These are phyloP conservation scores for Rhyacichthys aspro DNA, from an alignment of 2,797 vertebrate species.

Conservation along the genomic window DNA sequence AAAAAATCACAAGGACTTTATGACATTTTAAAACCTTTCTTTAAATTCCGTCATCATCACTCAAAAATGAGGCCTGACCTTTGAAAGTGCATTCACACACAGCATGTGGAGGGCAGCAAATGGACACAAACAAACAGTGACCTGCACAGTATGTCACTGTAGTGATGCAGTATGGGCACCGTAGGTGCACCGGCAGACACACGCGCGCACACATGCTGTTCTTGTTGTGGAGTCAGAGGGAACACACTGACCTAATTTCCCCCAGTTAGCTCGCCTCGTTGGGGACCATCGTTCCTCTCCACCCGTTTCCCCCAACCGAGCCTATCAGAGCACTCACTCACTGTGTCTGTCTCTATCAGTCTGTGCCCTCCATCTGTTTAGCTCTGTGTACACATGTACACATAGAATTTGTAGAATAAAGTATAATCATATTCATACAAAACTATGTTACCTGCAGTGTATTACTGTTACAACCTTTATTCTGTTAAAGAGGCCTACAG, in stretches of 20 bases:
- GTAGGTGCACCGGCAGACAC: conserved; percentile 43
- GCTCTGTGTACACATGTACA: conserved; percentile 19
- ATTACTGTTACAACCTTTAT: background rate
- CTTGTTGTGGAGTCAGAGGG: conserved; percentile 72
- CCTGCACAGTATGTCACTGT: conserved; percentile 31
- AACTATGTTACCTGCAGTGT: conserved; percentile 11
- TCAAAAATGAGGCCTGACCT: conserved; percentile 6
- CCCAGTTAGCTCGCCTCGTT: conserved; percentile 75
- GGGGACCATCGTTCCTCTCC: conserved; percentile 76
- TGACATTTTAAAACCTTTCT: no score
- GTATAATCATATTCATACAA: conserved; percentile 17
- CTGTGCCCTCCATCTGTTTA: conserved; percentile 67
- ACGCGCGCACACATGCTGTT: conserved; percentile 50
- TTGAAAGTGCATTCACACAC: conserved; percentile 1
- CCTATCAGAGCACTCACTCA: conserved; percentile 65
- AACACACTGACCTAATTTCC: conserved; percentile 82
- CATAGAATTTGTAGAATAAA: conserved; percentile 38
- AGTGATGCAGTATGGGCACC: conserved; percentile 27
- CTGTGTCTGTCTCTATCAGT: conserved; percentile 56
- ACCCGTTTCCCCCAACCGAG: conserved; percentile 67
- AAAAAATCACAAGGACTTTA: no score
- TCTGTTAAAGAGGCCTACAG: conserved; percentile 27
- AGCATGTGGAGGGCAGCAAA: conserved; percentile 5
- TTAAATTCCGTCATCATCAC: no score
- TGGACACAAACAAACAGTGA: conserved; percentile 29